Base-by-base conservation (phyloP, 2,797 vertebrate species). In the Ispidina lecontei region DNA sequence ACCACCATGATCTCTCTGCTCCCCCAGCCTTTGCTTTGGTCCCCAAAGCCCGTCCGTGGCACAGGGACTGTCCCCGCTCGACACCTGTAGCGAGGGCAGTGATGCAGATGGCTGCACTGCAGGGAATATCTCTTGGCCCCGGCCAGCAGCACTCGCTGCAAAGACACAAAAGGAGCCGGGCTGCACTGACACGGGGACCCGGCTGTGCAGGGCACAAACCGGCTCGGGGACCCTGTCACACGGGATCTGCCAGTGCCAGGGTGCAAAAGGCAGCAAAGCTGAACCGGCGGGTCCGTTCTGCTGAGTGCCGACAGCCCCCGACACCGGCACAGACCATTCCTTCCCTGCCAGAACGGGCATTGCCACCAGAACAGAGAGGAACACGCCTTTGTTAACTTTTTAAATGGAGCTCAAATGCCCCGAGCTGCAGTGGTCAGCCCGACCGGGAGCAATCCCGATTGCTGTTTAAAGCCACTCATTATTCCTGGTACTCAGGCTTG, bases 201-300 rank as follows among this genome's bases (percentile, higher is more conserved):
- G 4, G 47, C 41, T 51, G 80, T 3, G 2, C 1, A 0, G 63
- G 49, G 84, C 59, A 16, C 46, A 41, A 1, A 19, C 29, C 2
- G 0, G 22, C 20, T 1, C 1, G 8, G 64, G 58, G 28, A 75
- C 37, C 59, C 26, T 2, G 0, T 23, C 7, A 3, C 0, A 2
- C 49, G 22, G 68, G 25, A 33, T 13, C 62, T 63, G 68, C 29
- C 1, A 0, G n/a, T 26, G 62, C 29, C 6, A 2, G 37, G 44
- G 56, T 5, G 20, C 12, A 9, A 77, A 81, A 12, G 4, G 1
- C 4, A 2, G 56, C 89, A 55, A 25, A 77, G 28, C 58, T 4
- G 3, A 73, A 39, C 49, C 10, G 52, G 19, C 1, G 0, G 68
- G 54, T 67, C 44, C 4, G 1, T 52, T 76, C 8, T 43, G 29